Evolutionary conservation across 2,888 invertebrate species (phyloP).

Genomic region (Hirudinaria manillensis): DNA sequence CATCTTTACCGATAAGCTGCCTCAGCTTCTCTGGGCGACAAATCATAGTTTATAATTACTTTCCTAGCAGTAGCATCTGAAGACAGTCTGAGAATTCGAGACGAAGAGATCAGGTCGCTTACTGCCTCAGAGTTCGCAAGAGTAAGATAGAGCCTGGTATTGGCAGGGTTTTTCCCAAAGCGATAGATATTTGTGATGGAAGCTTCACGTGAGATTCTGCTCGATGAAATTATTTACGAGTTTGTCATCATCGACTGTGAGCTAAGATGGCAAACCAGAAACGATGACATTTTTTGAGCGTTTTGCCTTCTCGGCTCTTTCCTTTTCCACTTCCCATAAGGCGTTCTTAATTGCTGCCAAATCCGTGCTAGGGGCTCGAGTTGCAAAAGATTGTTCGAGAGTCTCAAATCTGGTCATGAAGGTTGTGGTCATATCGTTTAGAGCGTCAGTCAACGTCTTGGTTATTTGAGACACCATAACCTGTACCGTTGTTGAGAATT

Average conservation of each 20-base stretch:
- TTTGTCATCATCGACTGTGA: neutral
- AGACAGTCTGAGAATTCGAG: neutral
- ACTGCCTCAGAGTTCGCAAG: neutral
- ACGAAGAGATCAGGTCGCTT: neutral
- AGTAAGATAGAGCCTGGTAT: neutral
- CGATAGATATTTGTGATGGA: no score
- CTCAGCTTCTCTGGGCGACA: neutral
- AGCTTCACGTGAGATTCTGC: no score
- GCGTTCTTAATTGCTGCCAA: neutral
- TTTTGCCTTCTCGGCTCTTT: neutral
- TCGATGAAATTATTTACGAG: neutral
- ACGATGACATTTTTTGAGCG: neutral
- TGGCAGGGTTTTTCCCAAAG: no score
- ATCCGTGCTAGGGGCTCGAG: neutral
- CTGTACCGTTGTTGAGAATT: no score
- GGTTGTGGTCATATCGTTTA: neutral
- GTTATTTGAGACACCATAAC: no score
- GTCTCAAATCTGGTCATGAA: neutral
- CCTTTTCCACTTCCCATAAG: neutral
- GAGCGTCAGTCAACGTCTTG: neutral
- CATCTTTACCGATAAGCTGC: neutral
- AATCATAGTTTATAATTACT: neutral
- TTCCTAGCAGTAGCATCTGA: neutral
- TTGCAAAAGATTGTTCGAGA: neutral
- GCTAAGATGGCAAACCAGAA: neutral